These are phyloP conservation scores for Eptatretus burgeri DNA, from an alignment of 2,113 vertebrate species.

Conservation along the genomic window DNA sequence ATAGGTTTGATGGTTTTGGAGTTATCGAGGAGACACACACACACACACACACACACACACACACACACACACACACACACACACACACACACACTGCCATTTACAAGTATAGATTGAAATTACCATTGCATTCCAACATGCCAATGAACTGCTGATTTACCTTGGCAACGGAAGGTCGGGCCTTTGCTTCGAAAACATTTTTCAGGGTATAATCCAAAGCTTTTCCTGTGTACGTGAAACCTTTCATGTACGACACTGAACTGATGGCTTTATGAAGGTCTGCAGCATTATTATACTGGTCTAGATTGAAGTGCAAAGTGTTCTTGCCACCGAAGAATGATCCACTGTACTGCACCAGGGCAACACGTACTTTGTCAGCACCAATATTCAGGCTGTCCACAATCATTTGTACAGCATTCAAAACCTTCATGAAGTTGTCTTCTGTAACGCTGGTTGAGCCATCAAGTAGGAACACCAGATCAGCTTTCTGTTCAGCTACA, in stretches of 20 bases:
- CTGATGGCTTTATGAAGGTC: neutral
- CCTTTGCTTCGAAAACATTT: neutral
- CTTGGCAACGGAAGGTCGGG: neutral
- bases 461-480: conserved; percentile 38
- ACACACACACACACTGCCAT: too few relatives aligned
- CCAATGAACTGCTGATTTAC: neutral
- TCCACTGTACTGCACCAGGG: conserved; percentile 25
- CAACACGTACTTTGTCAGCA: conserved; percentile 20
- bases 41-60: too few relatives aligned
- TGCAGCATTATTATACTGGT: neutral
- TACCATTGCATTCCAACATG: too few relatives aligned
- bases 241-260: neutral
- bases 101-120: too few relatives aligned
- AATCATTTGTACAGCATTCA: conserved; percentile 20
- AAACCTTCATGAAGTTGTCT: conserved; percentile 21
- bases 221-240: neutral
- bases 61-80: too few relatives aligned
- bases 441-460: conserved; percentile 24
- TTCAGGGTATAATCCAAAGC: neutral
- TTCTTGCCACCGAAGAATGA: neutral
- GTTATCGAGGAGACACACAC: too few relatives aligned
- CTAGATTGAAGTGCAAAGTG: neutral
- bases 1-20: too few relatives aligned
- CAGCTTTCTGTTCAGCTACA: conserved; percentile 13
- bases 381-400: conserved; percentile 23